These are phyloP conservation scores for Pluvianellus socialis DNA, from an alignment of 2,113 vertebrate genomes.

Conservation along the genomic window DNA sequence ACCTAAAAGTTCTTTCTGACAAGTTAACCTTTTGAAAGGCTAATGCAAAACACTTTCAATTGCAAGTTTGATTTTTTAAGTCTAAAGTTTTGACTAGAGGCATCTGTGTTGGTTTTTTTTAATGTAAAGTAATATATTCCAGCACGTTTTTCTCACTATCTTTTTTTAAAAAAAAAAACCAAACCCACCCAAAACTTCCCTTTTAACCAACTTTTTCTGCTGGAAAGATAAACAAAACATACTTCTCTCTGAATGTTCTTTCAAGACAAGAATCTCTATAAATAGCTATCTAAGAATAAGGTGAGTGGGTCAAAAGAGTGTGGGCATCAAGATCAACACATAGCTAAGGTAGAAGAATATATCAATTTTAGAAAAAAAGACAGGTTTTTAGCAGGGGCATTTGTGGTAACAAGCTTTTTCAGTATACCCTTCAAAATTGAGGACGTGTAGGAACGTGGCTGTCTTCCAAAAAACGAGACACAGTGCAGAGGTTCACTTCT, in stretches of 20 bases:
- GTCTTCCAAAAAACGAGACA: not conserved
- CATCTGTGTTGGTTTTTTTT: not conserved
- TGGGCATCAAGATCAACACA: not conserved
- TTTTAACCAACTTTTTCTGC: not conserved
- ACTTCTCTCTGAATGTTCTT: not conserved
- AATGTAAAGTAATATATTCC: not conserved
- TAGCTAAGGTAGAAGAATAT: not conserved
- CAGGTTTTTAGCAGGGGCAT: not conserved
- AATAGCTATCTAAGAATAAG: not conserved
- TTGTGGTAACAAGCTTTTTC: not conserved
- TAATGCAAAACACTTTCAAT: not conserved
- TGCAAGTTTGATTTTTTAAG: not conserved
- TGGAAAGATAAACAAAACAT: not conserved
- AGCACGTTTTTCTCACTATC: not conserved
- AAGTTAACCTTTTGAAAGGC: not conserved
- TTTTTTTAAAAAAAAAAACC: no score
- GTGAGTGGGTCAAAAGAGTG: fast-evolving
- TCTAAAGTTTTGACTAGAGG: not conserved
- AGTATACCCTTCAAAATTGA: not conserved
- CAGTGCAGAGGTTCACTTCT: not conserved
- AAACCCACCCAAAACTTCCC: no score
- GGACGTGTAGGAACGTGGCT: not conserved
- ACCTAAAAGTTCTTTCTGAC: not conserved
- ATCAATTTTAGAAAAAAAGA: not conserved
- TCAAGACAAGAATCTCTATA: not conserved